Evolutionary conservation across 1,140 invertebrate genomes (phyloP).

Genomic region (Myzus persicae): DNA sequence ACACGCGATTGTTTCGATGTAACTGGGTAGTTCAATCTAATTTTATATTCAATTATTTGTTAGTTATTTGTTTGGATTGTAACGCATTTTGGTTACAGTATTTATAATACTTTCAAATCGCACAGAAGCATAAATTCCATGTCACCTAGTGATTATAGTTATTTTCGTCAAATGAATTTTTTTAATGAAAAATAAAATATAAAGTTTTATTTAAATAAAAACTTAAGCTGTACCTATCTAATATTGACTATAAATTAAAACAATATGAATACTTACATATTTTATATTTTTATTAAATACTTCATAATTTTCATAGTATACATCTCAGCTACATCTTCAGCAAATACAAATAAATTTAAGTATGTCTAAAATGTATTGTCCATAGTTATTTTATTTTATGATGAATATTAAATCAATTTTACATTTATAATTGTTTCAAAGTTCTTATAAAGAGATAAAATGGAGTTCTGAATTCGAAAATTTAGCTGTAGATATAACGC

Average conservation of each 20-base stretch:
- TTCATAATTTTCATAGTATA: background rate
- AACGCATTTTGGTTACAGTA: background rate
- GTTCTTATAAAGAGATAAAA: background rate
- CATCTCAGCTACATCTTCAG: background rate
- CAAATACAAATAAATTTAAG: background rate
- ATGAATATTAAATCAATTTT: background rate
- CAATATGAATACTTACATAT: constrained; percentile 6
- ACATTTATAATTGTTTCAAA: constrained; percentile 15
- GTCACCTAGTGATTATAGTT: background rate
- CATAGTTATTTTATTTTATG: background rate
- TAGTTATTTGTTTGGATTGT: background rate
- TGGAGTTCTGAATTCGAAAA: constrained; percentile 51
- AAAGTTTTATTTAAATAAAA: background rate
- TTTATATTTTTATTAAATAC: background rate
- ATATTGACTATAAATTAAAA: background rate
- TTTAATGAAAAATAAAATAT: background rate
- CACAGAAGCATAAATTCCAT: background rate
- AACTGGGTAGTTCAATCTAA: constrained; percentile 17
- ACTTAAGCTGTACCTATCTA: background rate
- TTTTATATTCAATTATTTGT: constrained; percentile 18
- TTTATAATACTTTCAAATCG: background rate
- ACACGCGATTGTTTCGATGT: constrained; percentile 10
- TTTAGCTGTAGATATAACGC: constrained; percentile 31
- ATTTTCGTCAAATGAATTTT: background rate
- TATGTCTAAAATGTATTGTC: background rate